phyloP scores from a whole-genome alignment of 2,113 vertebrate genomes.

The Gobius niger region DNA sequence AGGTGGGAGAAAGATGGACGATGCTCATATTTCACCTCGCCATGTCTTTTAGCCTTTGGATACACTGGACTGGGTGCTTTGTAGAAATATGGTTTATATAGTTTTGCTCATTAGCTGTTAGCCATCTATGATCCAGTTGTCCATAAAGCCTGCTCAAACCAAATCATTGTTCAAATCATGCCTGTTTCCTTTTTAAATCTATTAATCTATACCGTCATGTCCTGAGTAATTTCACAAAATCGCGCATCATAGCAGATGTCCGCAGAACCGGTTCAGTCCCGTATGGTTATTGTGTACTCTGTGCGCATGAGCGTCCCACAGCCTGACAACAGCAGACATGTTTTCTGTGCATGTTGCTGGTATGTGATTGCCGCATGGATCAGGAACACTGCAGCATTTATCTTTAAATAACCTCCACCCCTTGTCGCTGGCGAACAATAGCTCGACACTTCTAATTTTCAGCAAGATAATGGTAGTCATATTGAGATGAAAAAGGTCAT shows the following conservation, averaged over 20 bases:
- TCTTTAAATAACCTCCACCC: conserved; percentile 76
- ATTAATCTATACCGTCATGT: conserved; percentile 45
- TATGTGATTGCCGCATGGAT: conserved; percentile 65
- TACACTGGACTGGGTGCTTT: too few relatives aligned
- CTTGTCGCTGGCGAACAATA: conserved; percentile 76
- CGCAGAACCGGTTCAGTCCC: conserved; percentile 19
- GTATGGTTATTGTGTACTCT: conserved; percentile 24
- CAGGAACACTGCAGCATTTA: conserved; percentile 69
- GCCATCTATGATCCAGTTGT: conserved; percentile 58
- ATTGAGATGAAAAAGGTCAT: conserved; percentile 81
- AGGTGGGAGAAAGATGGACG: too few relatives aligned
- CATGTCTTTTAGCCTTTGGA: too few relatives aligned
- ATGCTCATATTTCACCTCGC: too few relatives aligned
- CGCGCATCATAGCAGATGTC: conserved; percentile 22
- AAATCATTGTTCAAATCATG: conserved; percentile 38
- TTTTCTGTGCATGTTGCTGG: conserved; percentile 40
- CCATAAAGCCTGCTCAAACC: conserved; percentile 61
- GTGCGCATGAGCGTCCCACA: conserved; percentile 46
- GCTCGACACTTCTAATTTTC: conserved; percentile 81
- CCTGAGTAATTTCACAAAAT: conserved; percentile 40
- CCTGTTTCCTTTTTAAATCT: conserved; percentile 41
- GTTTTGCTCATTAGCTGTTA: conserved; percentile 50
- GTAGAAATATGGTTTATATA: background rate
- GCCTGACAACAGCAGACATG: conserved; percentile 37
- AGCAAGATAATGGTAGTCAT: conserved; percentile 82